A percentile compares a stretch with the other conserved stretches of the same genome.
Evolutionary conservation across 1,140 invertebrate genomes (phyloP).

Genomic region (Orius insidiosus): DNA sequence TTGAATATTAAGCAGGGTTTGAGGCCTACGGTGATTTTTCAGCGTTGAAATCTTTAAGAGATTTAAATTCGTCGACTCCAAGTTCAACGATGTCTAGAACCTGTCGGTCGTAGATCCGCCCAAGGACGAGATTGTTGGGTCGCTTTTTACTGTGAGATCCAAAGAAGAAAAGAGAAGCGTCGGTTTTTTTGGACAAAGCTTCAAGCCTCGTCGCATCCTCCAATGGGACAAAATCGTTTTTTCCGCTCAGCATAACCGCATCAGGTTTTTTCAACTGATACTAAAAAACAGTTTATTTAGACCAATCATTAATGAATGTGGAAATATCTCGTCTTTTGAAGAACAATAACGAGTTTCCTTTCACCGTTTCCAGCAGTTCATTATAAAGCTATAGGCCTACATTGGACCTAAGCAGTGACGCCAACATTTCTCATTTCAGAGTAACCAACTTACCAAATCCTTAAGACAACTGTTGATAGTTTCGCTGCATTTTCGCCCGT

Average conservation of each 20-base stretch:
- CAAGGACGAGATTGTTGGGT: slow-evolving; percentile 72
- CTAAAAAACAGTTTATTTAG: slow-evolving; percentile 30
- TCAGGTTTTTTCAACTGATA: slow-evolving; percentile 75
- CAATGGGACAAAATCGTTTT: slow-evolving; percentile 74
- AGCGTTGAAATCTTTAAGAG: slow-evolving; percentile 59
- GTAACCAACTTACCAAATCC: slow-evolving; percentile 48
- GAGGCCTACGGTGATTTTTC: slow-evolving; percentile 55
- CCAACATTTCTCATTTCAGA: not conserved
- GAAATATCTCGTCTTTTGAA: too few relatives aligned
- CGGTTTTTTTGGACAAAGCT: slow-evolving; percentile 65
- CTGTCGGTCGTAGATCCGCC: slow-evolving; percentile 72
- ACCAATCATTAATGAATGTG: too few relatives aligned
- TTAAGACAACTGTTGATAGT: slow-evolving; percentile 58
- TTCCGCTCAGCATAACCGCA: slow-evolving; percentile 52
- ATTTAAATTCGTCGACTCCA: slow-evolving; percentile 66
- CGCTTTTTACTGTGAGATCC: slow-evolving; percentile 86
- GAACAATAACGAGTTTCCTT: too few relatives aligned
- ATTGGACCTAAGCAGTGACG: too few relatives aligned
- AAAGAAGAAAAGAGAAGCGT: slow-evolving; percentile 77
- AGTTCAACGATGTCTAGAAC: slow-evolving; percentile 94
- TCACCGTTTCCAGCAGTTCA: too few relatives aligned
- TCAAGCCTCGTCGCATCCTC: slow-evolving; percentile 70
- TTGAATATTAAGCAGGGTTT: slow-evolving; percentile 89
- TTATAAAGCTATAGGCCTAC: too few relatives aligned
- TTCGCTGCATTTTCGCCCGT: slow-evolving; percentile 69